Percentiles rank a stretch among this genome's conserved stretches.
These are phyloP conservation scores for Pithys albifrons DNA, from an alignment of 2,113 vertebrate species.

Conservation along the genomic window DNA sequence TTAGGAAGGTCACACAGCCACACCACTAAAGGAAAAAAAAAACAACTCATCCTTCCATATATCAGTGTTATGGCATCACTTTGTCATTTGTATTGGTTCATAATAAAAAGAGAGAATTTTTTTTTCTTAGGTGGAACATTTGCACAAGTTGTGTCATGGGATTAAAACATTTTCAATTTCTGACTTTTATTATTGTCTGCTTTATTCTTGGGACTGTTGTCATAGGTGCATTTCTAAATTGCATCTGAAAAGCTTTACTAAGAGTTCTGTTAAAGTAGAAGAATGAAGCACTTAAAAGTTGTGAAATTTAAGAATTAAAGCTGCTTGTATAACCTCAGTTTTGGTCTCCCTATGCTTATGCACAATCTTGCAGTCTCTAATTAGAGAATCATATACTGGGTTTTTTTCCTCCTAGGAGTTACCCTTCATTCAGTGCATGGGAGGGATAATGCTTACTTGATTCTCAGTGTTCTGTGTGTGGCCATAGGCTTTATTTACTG, in stretches of 20 bases:
- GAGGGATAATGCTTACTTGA: neutral
- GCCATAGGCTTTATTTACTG: conserved; percentile 14
- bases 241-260: neutral
- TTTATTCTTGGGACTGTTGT: neutral
- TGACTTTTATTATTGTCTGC: conserved; percentile 45
- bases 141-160: neutral
- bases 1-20: neutral
- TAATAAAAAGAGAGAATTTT: neutral
- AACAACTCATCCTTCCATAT: neutral
- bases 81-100: neutral
- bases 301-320: neutral
- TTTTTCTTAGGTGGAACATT: neutral
- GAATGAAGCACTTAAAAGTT: neutral
- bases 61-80: neutral
- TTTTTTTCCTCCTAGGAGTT: neutral
- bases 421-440: neutral
- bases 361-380: neutral
- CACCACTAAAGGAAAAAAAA: neutral
- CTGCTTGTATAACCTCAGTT: neutral
- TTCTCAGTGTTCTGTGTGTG: neutral
- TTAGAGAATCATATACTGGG: neutral
- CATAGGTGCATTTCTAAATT: neutral
- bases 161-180: conserved; percentile 17
- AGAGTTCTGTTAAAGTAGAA: neutral
- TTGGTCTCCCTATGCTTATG: neutral